Evolutionary conservation across 1,140 invertebrate genomes (phyloP), one percentile per base, ranked within the genome.

Genomic region (Schmidtea mediterranea): DNA sequence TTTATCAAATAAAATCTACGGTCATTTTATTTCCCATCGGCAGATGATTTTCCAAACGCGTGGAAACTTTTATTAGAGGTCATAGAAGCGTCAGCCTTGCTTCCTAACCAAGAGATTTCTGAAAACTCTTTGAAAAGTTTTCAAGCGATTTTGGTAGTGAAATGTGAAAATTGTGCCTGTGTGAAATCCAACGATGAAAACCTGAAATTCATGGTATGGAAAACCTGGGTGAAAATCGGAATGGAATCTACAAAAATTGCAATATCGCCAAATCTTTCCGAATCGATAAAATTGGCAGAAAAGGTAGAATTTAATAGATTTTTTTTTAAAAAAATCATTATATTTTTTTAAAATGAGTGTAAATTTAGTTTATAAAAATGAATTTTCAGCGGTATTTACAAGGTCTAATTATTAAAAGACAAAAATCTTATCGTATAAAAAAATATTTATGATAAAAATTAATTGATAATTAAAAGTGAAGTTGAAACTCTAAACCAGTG

Each of bases 71-170:
- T 92, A 13, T 69, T 92, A 10, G 82, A 89, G 58, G 87, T 84
- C 57, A 83, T 94, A 55, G 83, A 90, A 60, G 79, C 78, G 62
- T 77, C 82, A 15, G 82, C 86, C 0, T 64, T 86, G 3, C 79
- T 78, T 56, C 79, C 77, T 63, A 92, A 84, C 67, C 81, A 82
- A 49, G 87, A 94, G 71, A 79, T 83, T n/a, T 86, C 83, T 3
- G 71, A 92, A 49, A 82, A 84, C 2, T 82, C 84, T 2, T 63
- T 94, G 1, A 89, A 90, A 62, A 84, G 84, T 19, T 82, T 94
- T 61, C 83, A 92, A 68, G 84, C 92, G 65, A 80, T 90, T 54
- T 70, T 87, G 5, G 48, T 37, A 12, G 26, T 32, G 10, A 32
- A 32, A 32, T 32, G 26, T 32, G n/a, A n/a, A n/a, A n/a, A n/a